Evolutionary conservation across 92 coral and sea anemone genomes (phyloP), one percentile per base, ranked within the genome.

Genomic region (Blastomussa wellsi): DNA sequence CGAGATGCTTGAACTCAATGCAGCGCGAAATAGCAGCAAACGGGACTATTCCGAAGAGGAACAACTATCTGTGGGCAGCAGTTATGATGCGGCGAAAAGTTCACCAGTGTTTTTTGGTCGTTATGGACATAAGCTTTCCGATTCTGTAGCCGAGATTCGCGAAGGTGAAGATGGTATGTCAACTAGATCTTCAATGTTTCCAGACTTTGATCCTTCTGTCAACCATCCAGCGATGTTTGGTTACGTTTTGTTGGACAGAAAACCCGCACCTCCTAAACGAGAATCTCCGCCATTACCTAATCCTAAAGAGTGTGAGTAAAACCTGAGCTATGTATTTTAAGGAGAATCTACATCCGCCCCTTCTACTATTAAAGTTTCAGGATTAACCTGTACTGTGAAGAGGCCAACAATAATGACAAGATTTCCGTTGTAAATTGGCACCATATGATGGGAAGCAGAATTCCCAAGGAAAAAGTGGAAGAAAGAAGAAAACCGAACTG

Each of bases 21-120:
- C 95, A 10, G 78, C 83, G 48, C 84, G 92, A 37, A 32, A 79
- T 75, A 84, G 78, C 52, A 91, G 90, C 77, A 94, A 86, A 71
- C 85, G 90, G 66, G 93, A 84, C 69, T 85, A 89, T 60, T 87
- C 82, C 39, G 95, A 91, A 37, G 84, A 91, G 44, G 93, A 85
- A 75, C 80, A 78, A 19, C 64, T 83, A 38, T 87, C 90, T 28
- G 79, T 74, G 12, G 88, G 89, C 36, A 92, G 74, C 33, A 69
- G 89, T 48, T 96, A 84, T 81, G 92, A 96, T 73, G 93, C 98
- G 24, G 84, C 98, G 42, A 92, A 92, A 79, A 88, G 86, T 79
- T 92, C 98, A 13, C 98, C 98, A 12, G 98, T 96, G 28, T 96
- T 96, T 85, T 93, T 90, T 47, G 98, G 98, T 35, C 95, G 96